Base-by-base conservation (phyloP, 2,888 invertebrate species). In the Tenthredo livida region DNA sequence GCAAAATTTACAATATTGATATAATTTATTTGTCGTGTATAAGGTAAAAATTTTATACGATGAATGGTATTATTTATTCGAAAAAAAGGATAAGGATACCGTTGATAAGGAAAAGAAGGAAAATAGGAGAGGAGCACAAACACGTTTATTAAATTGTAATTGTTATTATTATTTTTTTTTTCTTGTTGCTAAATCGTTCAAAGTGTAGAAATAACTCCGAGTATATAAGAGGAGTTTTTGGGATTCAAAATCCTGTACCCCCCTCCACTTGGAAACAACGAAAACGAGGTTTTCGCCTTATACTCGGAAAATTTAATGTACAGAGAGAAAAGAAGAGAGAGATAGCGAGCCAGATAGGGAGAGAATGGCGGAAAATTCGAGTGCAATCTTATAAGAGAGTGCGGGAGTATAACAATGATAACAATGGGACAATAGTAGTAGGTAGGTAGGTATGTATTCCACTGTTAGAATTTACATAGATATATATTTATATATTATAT, bases 331-430 rank as follows among this genome's bases (percentile, higher is more conserved):
- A n/a, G 54, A 54, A 5, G n/a, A n/a, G n/a, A 54, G 7, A 54
- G 17, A n/a, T 54, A 54, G n/a, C 33, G 37, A 54, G n/a, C 0
- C 17, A 6, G 7, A 54, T 54, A 7, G 54, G 6, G 54, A n/a
- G n/a, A 54, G n/a, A 54, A 54, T 7, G 54, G n/a, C n/a, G 54
- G 54, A 54, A 54, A 54, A 54, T 54, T 54, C 54, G 54, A 54
- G 54, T 54, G 54, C 54, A 54, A 54, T 54, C 54, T 54, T n/a
- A 54, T n/a, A 54, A 54, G 54, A 54, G 54, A 54, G 54, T 54
- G 54, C n/a, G 54, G 54, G n/a, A 54, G 54, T 54, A 54, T 54
- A 54, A 54, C 54, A 54, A 54, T 54, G 54, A 54, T 54, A 54
- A 54, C 54, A 54, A 54, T 54, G 54, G 54, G 54, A 54, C 54